phyloP scores from a whole-genome alignment of 92 coral and sea anemone species.

The Anthopleura xanthogrammica region DNA sequence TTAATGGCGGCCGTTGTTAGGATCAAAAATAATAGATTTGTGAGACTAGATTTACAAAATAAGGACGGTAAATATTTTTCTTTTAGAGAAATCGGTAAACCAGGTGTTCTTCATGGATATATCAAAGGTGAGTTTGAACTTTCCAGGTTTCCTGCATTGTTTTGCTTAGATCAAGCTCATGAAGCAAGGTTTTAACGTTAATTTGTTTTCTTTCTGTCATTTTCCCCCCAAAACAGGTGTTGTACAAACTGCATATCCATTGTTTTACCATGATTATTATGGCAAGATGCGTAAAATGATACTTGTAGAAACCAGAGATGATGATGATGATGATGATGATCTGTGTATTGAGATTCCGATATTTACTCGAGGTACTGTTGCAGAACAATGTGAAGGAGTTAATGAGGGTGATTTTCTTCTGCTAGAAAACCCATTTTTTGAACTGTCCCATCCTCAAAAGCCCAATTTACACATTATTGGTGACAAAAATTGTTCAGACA shows the following conservation, averaged over 20 bases:
- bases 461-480: constrained; percentile 21
- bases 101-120: constrained; percentile 30
- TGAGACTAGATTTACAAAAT: constrained; percentile 22
- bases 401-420: constrained; percentile 43
- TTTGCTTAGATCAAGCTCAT: not conserved
- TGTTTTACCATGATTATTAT: constrained; percentile 25
- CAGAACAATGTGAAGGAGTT: constrained; percentile 33
- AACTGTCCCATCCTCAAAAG: constrained; percentile 7
- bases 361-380: constrained; percentile 43
- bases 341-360: not conserved
- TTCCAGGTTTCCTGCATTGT: not conserved
- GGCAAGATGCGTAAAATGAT: constrained; percentile 54
- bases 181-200: not conserved
- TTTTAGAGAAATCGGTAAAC: constrained; percentile 13
- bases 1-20: constrained; percentile 24
- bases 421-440: constrained; percentile 36
- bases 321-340: constrained; percentile 16
- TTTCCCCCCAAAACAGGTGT: constrained; percentile 23
- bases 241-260: constrained; percentile 42
- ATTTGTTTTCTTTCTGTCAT: not conserved
- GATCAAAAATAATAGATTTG: constrained; percentile 20
- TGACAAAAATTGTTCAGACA: constrained; percentile 24
- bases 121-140: constrained; percentile 13
- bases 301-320: constrained; percentile 30
- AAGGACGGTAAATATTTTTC: constrained; percentile 4